Conservation (phyloP, 1,140 invertebrate genomes). For the Ips nitidus region DNA sequence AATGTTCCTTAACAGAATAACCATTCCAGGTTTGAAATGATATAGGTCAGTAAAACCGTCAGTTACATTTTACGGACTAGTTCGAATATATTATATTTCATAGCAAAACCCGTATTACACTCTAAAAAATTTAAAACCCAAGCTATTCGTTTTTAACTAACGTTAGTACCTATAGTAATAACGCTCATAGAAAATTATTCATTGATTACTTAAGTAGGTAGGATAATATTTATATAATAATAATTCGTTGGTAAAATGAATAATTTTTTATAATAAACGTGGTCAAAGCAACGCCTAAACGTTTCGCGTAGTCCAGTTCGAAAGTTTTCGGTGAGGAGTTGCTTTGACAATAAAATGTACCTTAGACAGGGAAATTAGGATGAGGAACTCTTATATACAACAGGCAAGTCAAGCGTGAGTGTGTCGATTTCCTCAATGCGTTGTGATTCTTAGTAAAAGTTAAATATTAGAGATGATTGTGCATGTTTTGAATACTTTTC, state of each 20-base stretch:
- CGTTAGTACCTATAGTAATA: slow-evolving; percentile 8
- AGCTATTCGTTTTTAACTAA: slow-evolving; percentile 29
- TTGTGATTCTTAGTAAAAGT: slow-evolving; percentile 36
- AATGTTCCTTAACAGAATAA: no score
- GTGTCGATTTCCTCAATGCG: slow-evolving; percentile 34
- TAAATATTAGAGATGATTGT: slow-evolving; percentile 30
- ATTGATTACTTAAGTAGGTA: slow-evolving; percentile 23
- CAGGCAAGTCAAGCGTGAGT: slow-evolving; percentile 40
- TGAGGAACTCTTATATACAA: slow-evolving; percentile 21
- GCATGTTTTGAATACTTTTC: slow-evolving; percentile 35
- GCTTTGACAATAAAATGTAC: neutral
- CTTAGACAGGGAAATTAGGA: neutral
- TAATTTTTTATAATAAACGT: slow-evolving; percentile 16
- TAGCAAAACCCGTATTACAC: slow-evolving; percentile 28
- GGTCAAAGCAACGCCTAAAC: neutral
- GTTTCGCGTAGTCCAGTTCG: neutral
- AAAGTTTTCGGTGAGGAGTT: neutral
- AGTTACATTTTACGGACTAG: no score
- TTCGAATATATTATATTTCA: no score
- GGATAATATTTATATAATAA: slow-evolving; percentile 1
- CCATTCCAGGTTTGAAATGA: no score
- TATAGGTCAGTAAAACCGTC: no score
- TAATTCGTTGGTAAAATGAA: slow-evolving; percentile 11
- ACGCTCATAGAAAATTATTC: slow-evolving; percentile 26
- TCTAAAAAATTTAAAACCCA: slow-evolving; percentile 23